Evolutionary conservation across 2,888 invertebrate genomes (phyloP).

Genomic region (Lapara coniferarum): DNA sequence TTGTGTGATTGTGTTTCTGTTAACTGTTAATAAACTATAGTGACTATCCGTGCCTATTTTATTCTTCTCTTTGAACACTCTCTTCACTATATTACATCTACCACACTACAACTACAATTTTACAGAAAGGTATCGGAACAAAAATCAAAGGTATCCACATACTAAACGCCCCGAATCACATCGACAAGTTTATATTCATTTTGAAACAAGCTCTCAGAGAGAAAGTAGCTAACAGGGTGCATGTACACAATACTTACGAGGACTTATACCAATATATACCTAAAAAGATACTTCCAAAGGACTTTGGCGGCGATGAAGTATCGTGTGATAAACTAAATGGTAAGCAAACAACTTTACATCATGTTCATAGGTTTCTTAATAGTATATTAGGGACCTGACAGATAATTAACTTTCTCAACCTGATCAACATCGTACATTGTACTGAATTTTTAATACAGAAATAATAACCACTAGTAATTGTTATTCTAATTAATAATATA

Average conservation of each 20-base stretch:
- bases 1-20: no score
- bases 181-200: conserved; percentile 66
- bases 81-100: no score
- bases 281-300: conserved; percentile 68
- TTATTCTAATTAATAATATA: no score
- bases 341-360: conserved; percentile 38
- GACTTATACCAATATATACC: conserved; percentile 69
- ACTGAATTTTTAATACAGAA: no score
- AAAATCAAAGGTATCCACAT: conserved; percentile 78
- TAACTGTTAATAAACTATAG: no score
- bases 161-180: conserved; percentile 68
- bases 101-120: no score
- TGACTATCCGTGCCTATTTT: no score
- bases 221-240: conserved; percentile 69
- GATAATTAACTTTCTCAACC: no score
- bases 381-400: no score
- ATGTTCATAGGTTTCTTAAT: not conserved
- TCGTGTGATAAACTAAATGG: conserved; percentile 59
- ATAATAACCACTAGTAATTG: no score
- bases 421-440: no score
- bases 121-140: conserved; percentile 72
- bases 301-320: conserved; percentile 66
- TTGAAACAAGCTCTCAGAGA: conserved; percentile 69
- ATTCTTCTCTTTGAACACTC: no score
- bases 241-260: conserved; percentile 65